Percentiles rank a stretch among this genome's conserved stretches.
These are phyloP conservation scores for Turritopsis rubra DNA, from an alignment of 30 jellyfish, hydroid and myxozoan species.

Conservation along the genomic window DNA sequence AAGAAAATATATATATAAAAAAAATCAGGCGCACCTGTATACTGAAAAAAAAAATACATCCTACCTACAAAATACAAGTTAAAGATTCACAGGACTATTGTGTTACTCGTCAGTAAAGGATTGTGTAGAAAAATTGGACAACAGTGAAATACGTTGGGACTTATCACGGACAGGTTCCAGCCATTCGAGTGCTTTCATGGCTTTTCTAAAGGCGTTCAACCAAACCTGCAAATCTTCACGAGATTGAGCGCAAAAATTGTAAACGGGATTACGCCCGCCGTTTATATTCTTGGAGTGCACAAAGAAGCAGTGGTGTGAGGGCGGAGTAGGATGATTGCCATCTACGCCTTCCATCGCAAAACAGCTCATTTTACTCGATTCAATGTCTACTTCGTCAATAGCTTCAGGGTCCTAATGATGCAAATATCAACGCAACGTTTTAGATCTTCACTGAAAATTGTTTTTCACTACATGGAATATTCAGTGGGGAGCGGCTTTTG, in stretches of 20 bases:
- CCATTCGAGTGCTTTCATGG: slow-evolving; percentile 30
- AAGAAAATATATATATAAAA: too few relatives aligned
- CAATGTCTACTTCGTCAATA: slow-evolving; percentile 24
- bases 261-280: slow-evolving; percentile 50
- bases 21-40: too few relatives aligned
- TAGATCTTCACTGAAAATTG: not conserved
- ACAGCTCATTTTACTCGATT: slow-evolving; percentile 2
- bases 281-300: slow-evolving; percentile 41
- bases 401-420: slow-evolving; percentile 28
- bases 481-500: too few relatives aligned
- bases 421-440: too few relatives aligned
- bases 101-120: not conserved
- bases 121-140: slow-evolving; percentile 16
- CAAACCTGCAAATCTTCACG: slow-evolving; percentile 55
- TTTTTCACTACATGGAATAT: too few relatives aligned
- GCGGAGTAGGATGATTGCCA: slow-evolving; percentile 80
- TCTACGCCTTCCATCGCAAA: slow-evolving; percentile 65
- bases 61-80: too few relatives aligned
- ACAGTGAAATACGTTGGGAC: slow-evolving; percentile 1
- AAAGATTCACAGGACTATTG: not conserved
- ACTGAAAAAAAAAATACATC: too few relatives aligned
- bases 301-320: slow-evolving; percentile 47
- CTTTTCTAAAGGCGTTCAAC: slow-evolving; percentile 65
- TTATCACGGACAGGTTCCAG: slow-evolving; percentile 18
- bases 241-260: slow-evolving; percentile 57